Base-by-base conservation (phyloP, 2,797 vertebrate species). In the Lateolabrax maculatus region DNA sequence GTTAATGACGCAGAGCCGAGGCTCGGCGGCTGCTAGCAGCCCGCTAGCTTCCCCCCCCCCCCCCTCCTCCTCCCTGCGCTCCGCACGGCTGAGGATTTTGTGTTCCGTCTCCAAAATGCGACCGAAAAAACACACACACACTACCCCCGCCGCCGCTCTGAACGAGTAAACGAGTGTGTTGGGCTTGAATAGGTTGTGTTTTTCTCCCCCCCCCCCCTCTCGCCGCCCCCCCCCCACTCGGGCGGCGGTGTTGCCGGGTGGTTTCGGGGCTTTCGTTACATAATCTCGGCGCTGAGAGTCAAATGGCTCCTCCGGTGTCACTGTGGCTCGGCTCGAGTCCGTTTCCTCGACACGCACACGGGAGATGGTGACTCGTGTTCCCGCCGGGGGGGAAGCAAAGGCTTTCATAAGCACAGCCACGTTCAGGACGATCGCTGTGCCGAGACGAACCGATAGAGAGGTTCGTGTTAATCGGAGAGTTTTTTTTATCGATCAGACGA, bases 181-280 rank as follows among this genome's bases (percentile, higher is more conserved):
- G n/a, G n/a, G n/a, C n/a, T n/a, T n/a, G n/a, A n/a, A n/a, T n/a
- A n/a, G n/a, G n/a, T n/a, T n/a, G n/a, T n/a, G n/a, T n/a, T n/a
- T n/a, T n/a, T n/a, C n/a, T n/a, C n/a, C n/a, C n/a, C n/a, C n/a
- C n/a, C n/a, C n/a, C n/a, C n/a, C n/a, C n/a, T n/a, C n/a, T n/a
- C n/a, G n/a, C n/a, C n/a, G n/a, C n/a, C n/a, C n/a, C n/a, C n/a
- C n/a, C n/a, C n/a, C n/a, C n/a, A n/a, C n/a, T n/a, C n/a, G n/a
- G n/a, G 34, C 44, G 25, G 55, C 34, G 62, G 44, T 9, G 27
- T 69, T 71, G 52, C 51, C 77, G 66, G 52, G 63, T 79, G 71
- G 75, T 69, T 81, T 86, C 44, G 44, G 36, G 60, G 72, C 63
- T 84, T 78, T 66, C 80, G 91, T 95, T 95, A 95, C 93, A 95